Evolutionary conservation across 2,113 vertebrate species (phyloP), one percentile per base, ranked within the genome.

Genomic region (Nycticryphes semicollaris): DNA sequence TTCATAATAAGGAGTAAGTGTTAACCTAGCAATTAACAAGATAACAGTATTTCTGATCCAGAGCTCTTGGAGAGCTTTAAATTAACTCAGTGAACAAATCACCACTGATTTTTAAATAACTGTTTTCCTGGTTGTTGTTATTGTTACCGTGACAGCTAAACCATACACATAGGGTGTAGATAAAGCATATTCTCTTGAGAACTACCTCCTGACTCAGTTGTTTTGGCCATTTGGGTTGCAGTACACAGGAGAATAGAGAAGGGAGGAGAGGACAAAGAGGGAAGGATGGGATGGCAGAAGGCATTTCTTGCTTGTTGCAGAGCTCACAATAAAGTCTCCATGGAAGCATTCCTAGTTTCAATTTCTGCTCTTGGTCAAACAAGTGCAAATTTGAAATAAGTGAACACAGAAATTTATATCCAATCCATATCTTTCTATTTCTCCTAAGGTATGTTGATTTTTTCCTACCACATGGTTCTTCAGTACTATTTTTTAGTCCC

Each of bases 1-100:
- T 63, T 94, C 64, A 72, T 80, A 93, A 73, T 33, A 94, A 78
- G 43, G 92, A 94, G 53, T 72, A 66, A 90, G 47, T 90, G 22
- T 94, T 96, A 95, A 93, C 77, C 74, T 86, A 89, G 24, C 39
- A 96, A 92, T 95, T 95, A 94, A 89, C 60, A 83, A 72, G 78
- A 94, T 57, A 95, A 13, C 50, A 79, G 56, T 47, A 59, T 95
- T 95, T 94, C 57, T 70, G 53, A 87, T 91, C 27, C 77, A 94
- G 47, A 94, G 50, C 75, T 94, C 48, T 74, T 85, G 8, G 51
- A 77, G 75, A 73, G 25, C 53, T 94, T 73, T 82, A 62, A 73
- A 95, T 87, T 92, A 95, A 79, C 28, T 86, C 59, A 19, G 35
- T 77, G 47, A 94, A 92, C 75, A 92, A 86, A 78, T 67, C 51